Evolutionary conservation across 2,888 invertebrate genomes (phyloP).

Genomic region (Lochmaea crataegi): DNA sequence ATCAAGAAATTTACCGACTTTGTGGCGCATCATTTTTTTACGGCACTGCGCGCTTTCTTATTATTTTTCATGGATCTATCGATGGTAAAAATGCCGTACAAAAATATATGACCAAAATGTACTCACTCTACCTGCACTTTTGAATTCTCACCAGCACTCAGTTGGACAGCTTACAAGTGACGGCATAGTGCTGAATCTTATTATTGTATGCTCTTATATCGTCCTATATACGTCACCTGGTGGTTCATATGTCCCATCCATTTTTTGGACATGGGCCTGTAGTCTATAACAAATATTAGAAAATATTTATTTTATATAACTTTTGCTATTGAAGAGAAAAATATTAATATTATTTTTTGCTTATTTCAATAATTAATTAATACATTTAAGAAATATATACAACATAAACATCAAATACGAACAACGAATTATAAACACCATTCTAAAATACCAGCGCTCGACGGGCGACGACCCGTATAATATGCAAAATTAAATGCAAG

Average conservation of each 20-base stretch:
- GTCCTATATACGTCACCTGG: slow-evolving; percentile 13
- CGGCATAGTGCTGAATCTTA: slow-evolving; percentile 10
- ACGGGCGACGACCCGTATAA: too few species aligned
- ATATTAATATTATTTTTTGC: too few species aligned
- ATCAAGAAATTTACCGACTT: slow-evolving; percentile 13
- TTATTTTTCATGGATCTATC: slow-evolving; percentile 7
- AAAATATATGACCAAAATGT: slow-evolving; percentile 17
- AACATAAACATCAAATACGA: too few species aligned
- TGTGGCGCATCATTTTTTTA: slow-evolving; percentile 13
- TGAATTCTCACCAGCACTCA: background rate
- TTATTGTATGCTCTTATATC: slow-evolving; percentile 12
- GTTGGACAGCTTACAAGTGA: background rate
- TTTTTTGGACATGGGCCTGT: slow-evolving; percentile 2
- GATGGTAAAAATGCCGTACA: slow-evolving; percentile 13
- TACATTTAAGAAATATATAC: too few species aligned
- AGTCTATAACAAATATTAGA: too few species aligned
- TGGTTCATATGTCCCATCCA: slow-evolving; percentile 9
- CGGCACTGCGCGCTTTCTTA: background rate
- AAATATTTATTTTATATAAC: too few species aligned
- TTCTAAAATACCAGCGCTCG: too few species aligned
- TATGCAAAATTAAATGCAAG: too few species aligned
- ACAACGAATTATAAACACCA: too few species aligned
- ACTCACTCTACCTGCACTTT: slow-evolving; percentile 6
- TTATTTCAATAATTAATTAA: too few species aligned
- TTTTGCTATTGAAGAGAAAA: too few species aligned